phyloP scores from a whole-genome alignment of 2,113 vertebrate species.

The Scortum barcoo region DNA sequence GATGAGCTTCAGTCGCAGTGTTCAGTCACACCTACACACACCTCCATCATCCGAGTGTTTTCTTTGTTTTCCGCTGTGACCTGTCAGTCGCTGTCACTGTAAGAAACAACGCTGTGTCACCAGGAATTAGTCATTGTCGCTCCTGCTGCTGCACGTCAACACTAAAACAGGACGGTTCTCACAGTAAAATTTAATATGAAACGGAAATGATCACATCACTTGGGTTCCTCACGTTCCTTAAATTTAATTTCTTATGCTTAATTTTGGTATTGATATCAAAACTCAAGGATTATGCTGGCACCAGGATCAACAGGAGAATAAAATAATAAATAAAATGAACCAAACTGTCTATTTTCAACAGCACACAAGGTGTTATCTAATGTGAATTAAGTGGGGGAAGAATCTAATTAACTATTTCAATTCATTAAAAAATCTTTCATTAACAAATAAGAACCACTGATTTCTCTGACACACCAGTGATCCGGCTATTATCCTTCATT shows the following conservation, averaged over 20 bases:
- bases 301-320: no score
- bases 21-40: neutral
- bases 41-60: neutral
- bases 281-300: no score
- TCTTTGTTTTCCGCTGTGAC: neutral
- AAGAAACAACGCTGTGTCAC: constrained; percentile 7
- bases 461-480: neutral
- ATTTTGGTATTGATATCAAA: no score
- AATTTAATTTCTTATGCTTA: neutral
- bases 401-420: neutral
- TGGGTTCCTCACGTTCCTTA: neutral
- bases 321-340: no score
- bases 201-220: neutral
- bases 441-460: no score
- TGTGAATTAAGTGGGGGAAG: no score
- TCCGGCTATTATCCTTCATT: neutral
- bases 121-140: neutral
- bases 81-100: neutral
- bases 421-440: neutral
- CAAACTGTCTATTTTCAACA: no score
- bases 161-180: neutral
- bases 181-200: neutral
- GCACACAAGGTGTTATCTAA: no score
- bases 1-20: no score
- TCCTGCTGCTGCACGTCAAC: neutral